Base-by-base conservation (phyloP, 2,113 vertebrate species). In the Phalacrocorax aristotelis region DNA sequence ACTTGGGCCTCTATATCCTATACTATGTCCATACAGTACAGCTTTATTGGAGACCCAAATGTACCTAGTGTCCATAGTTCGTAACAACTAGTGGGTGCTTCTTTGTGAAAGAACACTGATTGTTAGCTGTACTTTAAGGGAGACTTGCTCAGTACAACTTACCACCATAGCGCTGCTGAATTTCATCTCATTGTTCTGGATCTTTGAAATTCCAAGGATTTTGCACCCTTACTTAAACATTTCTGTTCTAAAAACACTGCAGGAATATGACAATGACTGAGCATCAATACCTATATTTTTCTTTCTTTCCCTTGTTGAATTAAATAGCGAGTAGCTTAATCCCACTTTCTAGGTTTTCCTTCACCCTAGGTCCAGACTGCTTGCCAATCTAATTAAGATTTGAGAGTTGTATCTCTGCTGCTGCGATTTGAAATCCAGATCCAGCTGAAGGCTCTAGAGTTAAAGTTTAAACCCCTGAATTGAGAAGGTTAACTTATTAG, bases 321-420 rank as follows among this genome's bases (percentile, higher is more conserved):
- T 91, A 89, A 72, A 81, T 38, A 83, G n/a, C 70, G n/a, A 87
- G 34, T 69, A 74, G 36, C 49, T 84, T 80, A 78, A 94, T 84
- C 44, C 84, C 51, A 74, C 49, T 76, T 95, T 76, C 80, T 70
- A 76, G 49, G 71, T 94, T 96, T 92, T 81, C 75, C 80, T 62
- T 96, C 93, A 65, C 71, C 46, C 46, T 79, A 54, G 64, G 61
- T 42, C 77, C 95, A 82, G 34, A 69, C 69, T 91, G 40, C 78
- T 95, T 95, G 64, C 52, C 42, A 93, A 26, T 89, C 90, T 97
- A 97, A 98, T 97, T 97, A 97, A 97, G 92, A 97, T 97, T 96
- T 98, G 94, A 96, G 92, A 93, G 89, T 85, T 88, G 42, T 75
- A 85, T 75, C 62, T 94, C 57, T 36, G 58, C 60, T 85, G 40